A percentile compares a stretch with the other conserved stretches of the same genome.
These are phyloP conservation scores for Eufriesea mexicana DNA, from an alignment of 1,140 invertebrate genomes.

Conservation along the genomic window DNA sequence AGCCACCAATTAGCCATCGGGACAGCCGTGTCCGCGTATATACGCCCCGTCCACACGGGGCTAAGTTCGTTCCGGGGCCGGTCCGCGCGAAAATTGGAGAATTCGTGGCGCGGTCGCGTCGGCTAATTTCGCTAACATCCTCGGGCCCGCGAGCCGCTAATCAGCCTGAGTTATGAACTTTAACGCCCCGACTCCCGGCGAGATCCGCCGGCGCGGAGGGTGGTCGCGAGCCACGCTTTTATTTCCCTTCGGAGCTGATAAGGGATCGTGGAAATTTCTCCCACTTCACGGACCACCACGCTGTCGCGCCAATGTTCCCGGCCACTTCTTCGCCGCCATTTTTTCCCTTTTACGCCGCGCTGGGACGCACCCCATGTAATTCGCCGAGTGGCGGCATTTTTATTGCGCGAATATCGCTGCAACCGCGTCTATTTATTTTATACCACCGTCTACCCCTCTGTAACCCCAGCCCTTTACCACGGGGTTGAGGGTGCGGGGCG, in stretches of 20 bases:
- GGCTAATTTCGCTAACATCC: conserved; percentile 16
- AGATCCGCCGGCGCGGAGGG: too few species aligned
- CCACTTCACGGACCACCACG: not conserved
- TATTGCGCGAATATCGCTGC: conserved; percentile 10
- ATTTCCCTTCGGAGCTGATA: conserved; percentile 32
- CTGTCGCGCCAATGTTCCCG: not conserved
- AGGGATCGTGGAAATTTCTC: conserved; percentile 12
- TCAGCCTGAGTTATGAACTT: conserved; percentile 32
- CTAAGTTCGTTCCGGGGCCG: conserved; percentile 47
- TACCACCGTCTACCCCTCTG: too few species aligned
- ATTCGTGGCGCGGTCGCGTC: not conserved
- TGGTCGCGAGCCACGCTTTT: not conserved
- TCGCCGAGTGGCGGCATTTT: conserved; percentile 12
- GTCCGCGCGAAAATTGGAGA: conserved; percentile 54
- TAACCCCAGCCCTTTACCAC: too few species aligned
- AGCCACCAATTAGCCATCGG: conserved; percentile 70
- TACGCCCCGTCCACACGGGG: not conserved
- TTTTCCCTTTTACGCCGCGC: not conserved
- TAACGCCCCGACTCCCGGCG: not conserved
- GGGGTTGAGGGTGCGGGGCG: not conserved
- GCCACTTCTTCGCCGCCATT: not conserved
- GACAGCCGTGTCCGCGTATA: conserved; percentile 59
- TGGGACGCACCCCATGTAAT: not conserved
- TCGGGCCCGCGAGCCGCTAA: conserved; percentile 7
- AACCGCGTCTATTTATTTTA: conserved; percentile 6